Percentiles rank a stretch among this genome's conserved stretches.
phyloP scores from a whole-genome alignment of 2,888 invertebrate genomes.

The Thyatira batis region DNA sequence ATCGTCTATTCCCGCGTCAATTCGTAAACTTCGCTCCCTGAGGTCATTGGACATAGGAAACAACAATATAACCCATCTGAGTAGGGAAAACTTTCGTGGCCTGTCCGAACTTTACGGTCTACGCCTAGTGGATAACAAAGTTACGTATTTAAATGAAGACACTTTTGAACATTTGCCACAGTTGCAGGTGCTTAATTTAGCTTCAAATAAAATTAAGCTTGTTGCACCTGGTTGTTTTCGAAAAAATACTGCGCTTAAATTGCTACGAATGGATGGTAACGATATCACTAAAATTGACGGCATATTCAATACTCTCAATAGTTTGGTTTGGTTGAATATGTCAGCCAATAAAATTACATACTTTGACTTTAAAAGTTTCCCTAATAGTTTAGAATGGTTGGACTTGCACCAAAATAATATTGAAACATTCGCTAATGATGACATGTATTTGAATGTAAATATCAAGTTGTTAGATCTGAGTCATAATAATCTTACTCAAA shows the following conservation, averaged over 20 bases:
- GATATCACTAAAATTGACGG: conserved; percentile 88
- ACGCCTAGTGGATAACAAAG: conserved; percentile 90
- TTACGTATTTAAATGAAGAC: conserved; percentile 87
- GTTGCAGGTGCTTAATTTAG: conserved; percentile 90
- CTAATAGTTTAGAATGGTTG: conserved; percentile 88
- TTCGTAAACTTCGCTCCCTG: conserved; percentile 85
- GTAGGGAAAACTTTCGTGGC: conserved; percentile 87
- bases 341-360: conserved; percentile 88
- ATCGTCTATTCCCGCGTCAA: conserved; percentile 85
- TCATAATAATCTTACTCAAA: conserved; percentile 86
- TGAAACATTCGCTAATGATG: conserved; percentile 83
- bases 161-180: conserved; percentile 88
- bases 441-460: conserved; percentile 78
- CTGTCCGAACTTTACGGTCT: conserved; percentile 88
- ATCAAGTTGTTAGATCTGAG: conserved; percentile 89
- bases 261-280: conserved; percentile 89
- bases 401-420: conserved; percentile 90
- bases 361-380: conserved; percentile 90
- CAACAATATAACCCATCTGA: conserved; percentile 88
- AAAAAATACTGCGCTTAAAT: conserved; percentile 86
- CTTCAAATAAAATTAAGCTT: conserved; percentile 88
- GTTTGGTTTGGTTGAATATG: conserved; percentile 90
- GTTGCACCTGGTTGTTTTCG: conserved; percentile 89
- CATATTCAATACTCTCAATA: conserved; percentile 86
- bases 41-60: conserved; percentile 91